phyloP scores from a whole-genome alignment of 2,113 vertebrate species.

The Colossoma macropomum region DNA sequence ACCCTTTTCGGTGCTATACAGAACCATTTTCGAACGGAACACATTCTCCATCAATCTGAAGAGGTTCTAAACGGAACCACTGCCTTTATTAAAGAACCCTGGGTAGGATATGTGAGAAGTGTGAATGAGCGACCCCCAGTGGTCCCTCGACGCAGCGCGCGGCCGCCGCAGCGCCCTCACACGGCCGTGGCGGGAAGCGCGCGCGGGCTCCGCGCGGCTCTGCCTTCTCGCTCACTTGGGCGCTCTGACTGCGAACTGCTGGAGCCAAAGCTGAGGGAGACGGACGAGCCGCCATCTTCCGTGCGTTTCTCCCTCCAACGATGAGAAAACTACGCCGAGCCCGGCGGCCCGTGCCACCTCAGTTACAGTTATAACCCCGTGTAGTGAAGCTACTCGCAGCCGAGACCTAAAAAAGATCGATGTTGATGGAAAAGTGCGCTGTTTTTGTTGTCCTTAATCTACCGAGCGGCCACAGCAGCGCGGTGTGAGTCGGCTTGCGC shows the following conservation, averaged over 20 bases:
- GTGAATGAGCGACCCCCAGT: no score
- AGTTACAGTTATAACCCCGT: constrained; percentile 56
- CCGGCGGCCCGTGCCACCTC: constrained; percentile 55
- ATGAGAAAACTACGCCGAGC: constrained; percentile 72
- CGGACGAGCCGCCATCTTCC: constrained; percentile 92
- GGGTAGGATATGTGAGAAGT: no score
- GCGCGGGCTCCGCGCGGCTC: constrained; percentile 6
- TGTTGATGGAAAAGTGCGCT: constrained; percentile 49
- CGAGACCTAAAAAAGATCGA: constrained; percentile 40
- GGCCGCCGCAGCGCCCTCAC: no score
- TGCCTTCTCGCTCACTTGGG: no score
- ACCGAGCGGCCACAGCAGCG: no score
- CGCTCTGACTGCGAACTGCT: constrained; percentile 36
- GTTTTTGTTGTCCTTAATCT: constrained; percentile 46
- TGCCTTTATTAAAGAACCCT: no score
- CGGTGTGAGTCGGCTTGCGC: background rate
- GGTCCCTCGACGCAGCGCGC: no score
- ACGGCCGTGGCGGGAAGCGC: background rate
- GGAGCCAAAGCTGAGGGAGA: constrained; percentile 88
- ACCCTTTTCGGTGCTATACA: no score
- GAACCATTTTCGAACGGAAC: no score
- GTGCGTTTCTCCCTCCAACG: constrained; percentile 85
- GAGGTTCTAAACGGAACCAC: no score
- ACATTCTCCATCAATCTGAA: no score
- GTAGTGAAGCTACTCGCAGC: constrained; percentile 52